Conservation (phyloP, 2,888 invertebrate genomes). For the Protonemura montana region DNA sequence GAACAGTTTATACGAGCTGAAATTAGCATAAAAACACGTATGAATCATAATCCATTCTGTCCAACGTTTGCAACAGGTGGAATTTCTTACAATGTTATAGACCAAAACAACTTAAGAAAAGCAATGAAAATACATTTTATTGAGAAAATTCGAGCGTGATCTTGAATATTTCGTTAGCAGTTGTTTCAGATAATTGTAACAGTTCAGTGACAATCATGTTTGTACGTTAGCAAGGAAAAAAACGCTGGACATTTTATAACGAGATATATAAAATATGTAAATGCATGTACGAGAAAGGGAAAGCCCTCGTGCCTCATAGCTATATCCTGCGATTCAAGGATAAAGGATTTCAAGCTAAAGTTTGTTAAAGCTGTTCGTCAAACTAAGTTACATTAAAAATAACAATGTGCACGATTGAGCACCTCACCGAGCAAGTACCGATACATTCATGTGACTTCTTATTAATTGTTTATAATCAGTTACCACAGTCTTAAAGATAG, state of each 20-base stretch:
- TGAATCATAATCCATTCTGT: background rate
- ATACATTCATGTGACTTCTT: background rate
- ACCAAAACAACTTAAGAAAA: background rate
- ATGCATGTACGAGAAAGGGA: background rate
- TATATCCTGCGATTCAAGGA: slow-evolving; percentile 7
- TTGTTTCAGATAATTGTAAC: background rate
- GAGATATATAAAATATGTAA: background rate
- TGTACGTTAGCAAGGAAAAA: background rate
- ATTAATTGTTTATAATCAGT: background rate
- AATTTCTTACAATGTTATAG: background rate
- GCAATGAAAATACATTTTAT: background rate
- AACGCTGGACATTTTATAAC: background rate
- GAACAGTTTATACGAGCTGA: background rate
- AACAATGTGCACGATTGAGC: background rate
- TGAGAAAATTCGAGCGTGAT: background rate
- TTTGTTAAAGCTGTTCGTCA: background rate
- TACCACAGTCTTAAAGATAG: background rate
- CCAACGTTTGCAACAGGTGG: background rate
- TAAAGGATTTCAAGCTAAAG: background rate
- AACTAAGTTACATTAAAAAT: background rate
- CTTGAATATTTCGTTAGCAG: background rate
- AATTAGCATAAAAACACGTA: background rate
- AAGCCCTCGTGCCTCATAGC: background rate
- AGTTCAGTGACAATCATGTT: background rate
- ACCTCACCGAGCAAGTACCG: no score